phyloP scores from a whole-genome alignment of 2,888 invertebrate species.

The Macaria notata region DNA sequence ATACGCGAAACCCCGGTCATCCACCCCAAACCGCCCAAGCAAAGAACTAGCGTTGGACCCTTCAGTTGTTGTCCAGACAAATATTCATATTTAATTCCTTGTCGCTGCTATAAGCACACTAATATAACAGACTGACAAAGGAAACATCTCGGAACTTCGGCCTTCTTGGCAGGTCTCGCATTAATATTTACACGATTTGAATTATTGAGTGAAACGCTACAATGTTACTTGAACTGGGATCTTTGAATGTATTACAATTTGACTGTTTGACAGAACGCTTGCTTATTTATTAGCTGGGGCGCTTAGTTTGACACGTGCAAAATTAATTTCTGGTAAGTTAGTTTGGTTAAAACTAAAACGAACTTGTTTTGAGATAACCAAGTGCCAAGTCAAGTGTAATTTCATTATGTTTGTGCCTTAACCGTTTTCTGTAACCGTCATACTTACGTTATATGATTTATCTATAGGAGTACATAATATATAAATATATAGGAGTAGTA shows the following conservation, averaged over 20 bases:
- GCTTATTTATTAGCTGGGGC: no score
- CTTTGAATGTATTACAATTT: neutral
- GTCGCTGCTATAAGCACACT: slow-evolving; percentile 57
- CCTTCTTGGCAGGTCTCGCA: slow-evolving; percentile 30
- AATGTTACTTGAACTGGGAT: slow-evolving; percentile 11
- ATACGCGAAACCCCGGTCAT: slow-evolving; percentile 15
- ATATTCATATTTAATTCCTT: slow-evolving; percentile 79
- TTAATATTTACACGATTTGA: slow-evolving; percentile 33
- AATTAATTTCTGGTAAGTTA: no score
- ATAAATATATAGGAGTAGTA: no score
- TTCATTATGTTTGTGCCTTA: no score
- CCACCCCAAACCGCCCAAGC: slow-evolving; percentile 54
- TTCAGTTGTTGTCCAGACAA: slow-evolving; percentile 63
- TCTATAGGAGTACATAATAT: no score
- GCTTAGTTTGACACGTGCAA: no score
- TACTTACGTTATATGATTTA: no score
- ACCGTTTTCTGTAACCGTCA: no score
- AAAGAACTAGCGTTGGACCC: slow-evolving; percentile 66
- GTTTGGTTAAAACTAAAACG: no score
- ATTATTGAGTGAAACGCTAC: slow-evolving; percentile 28
- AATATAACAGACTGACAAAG: slow-evolving; percentile 60
- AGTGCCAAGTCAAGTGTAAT: no score
- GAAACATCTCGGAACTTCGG: slow-evolving; percentile 44
- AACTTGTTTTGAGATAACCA: no score
- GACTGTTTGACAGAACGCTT: no score